A percentile compares a stretch with the other conserved stretches of the same genome.
These are phyloP conservation scores for Tragelaphus scriptus DNA, from an alignment of 2,113 vertebrate genomes.

Conservation along the genomic window DNA sequence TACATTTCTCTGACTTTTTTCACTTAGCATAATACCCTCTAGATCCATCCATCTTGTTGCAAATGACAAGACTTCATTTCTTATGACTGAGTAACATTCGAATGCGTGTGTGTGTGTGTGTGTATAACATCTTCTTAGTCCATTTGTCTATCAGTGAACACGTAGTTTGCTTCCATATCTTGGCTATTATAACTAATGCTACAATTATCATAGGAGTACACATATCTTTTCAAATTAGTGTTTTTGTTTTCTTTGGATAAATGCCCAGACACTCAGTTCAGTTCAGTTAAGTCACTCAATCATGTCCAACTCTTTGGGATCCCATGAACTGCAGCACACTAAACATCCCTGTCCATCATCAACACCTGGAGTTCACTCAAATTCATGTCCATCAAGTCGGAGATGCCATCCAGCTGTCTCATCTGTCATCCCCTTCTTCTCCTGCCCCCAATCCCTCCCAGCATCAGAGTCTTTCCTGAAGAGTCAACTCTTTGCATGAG, in stretches of 20 bases:
- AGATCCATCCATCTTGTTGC: background rate
- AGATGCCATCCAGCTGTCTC: too few species aligned
- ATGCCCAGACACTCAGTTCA: too few species aligned
- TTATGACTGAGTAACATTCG: background rate
- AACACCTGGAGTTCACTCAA: too few species aligned
- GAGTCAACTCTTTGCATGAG: too few species aligned
- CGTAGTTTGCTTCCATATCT: background rate
- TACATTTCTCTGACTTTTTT: background rate
- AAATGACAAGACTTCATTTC: background rate
- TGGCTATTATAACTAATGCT: background rate
- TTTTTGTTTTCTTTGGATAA: background rate
- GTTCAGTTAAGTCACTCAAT: too few species aligned
- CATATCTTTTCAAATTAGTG: background rate
- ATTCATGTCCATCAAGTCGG: too few species aligned
- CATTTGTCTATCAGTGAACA: background rate
- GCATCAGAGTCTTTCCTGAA: too few species aligned
- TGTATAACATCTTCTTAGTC: background rate
- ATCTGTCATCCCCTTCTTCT: too few species aligned
- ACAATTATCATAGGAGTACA: background rate
- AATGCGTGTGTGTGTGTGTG: background rate
- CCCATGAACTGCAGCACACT: too few species aligned
- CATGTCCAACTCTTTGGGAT: rapidly evolving
- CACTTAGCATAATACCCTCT: background rate
- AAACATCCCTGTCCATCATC: too few species aligned
- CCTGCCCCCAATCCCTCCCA: too few species aligned